Conservation (phyloP, 2,797 vertebrate genomes). For the Crocodylus rhombifer region DNA sequence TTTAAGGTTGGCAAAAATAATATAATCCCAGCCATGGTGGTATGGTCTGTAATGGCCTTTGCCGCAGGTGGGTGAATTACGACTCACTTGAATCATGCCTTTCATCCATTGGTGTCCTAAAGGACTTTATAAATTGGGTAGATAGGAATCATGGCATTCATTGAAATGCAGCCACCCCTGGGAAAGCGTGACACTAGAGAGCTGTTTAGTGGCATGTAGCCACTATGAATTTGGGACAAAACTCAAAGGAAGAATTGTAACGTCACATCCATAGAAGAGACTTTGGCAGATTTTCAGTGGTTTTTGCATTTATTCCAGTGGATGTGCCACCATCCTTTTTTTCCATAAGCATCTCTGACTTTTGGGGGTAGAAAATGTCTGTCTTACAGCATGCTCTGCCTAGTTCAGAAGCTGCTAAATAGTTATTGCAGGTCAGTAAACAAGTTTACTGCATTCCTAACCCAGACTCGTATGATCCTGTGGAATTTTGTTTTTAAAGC, state of each 20-base stretch:
- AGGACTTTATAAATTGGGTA: not conserved
- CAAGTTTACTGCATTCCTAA: not conserved
- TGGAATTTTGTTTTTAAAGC: not conserved
- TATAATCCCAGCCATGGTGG: not conserved
- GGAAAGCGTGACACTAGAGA: not conserved
- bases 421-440: not conserved
- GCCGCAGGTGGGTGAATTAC: accelerated
- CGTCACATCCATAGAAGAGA: not conserved
- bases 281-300: not conserved
- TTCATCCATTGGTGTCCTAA: not conserved
- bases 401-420: not conserved
- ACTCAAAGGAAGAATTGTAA: not conserved
- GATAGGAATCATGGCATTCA: not conserved
- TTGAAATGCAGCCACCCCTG: not conserved
- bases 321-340: not conserved
- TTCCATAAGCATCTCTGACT: not conserved
- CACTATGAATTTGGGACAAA: not conserved
- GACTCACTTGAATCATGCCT: not conserved
- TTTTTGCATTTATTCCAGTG: not conserved
- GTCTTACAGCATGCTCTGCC: not conserved
- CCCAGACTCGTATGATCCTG: not conserved
- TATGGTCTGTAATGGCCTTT: not conserved
- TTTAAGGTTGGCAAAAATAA: accelerated
- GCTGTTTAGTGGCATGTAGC: not conserved
- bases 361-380: not conserved